A percentile compares a stretch with the other conserved stretches of the same genome.
Conservation (phyloP, 1,140 invertebrate species). For the Druon quercuslanigerum region DNA sequence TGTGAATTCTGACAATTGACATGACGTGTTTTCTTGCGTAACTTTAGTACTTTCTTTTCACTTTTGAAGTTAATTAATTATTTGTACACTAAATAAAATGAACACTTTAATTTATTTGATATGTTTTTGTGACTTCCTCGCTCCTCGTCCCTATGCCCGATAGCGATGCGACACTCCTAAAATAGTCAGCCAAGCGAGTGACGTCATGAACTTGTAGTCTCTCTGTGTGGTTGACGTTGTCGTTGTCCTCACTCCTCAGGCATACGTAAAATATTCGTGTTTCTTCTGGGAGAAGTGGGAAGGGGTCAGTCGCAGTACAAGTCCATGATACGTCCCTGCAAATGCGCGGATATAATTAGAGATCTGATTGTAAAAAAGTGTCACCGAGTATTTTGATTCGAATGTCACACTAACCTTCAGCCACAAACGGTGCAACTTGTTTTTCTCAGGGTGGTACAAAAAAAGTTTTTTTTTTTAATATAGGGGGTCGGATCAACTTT, state of each 20-base stretch:
- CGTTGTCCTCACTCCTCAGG: too few relatives aligned
- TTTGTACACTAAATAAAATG: constrained; percentile 68
- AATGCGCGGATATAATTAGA: background rate
- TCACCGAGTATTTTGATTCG: background rate
- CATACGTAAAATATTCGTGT: constrained; percentile 43
- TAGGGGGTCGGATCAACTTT: too few relatives aligned
- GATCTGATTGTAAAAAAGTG: constrained; percentile 11
- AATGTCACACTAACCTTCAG: constrained; percentile 6
- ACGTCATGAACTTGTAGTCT: constrained; percentile 67
- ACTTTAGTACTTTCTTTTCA: constrained; percentile 47
- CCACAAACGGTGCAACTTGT: background rate
- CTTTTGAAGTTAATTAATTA: constrained; percentile 67
- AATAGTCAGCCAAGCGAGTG: constrained; percentile 65
- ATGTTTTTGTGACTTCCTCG: constrained; percentile 48
- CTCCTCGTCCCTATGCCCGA: constrained; percentile 41
- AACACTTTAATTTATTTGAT: constrained; percentile 67
- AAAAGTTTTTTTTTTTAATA: too few relatives aligned
- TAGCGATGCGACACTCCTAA: constrained; percentile 64
- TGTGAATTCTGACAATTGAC: constrained; percentile 34
- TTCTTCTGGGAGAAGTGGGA: constrained; percentile 18
- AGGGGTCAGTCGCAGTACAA: constrained; percentile 8
- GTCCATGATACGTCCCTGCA: background rate
- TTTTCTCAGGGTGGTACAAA: too few relatives aligned
- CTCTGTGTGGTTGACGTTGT: constrained; percentile 35
- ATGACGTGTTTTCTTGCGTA: constrained; percentile 47